phyloP scores from a whole-genome alignment of 1,140 invertebrate species.

The Limonius californicus region DNA sequence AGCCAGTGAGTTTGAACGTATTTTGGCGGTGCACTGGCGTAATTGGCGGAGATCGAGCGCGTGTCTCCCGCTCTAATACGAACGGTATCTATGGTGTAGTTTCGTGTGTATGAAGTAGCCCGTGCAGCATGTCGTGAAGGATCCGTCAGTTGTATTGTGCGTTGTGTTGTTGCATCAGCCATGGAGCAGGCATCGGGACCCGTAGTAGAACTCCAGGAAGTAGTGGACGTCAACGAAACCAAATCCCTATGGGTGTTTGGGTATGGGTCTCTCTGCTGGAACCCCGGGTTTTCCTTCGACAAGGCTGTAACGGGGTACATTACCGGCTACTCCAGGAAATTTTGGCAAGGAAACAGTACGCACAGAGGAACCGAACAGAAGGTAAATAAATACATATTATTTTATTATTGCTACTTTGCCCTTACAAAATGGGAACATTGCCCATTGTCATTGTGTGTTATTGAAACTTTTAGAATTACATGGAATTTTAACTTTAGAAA shows the following conservation, averaged over 20 bases:
- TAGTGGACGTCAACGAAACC: slow-evolving; percentile 32
- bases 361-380: slow-evolving; percentile 75
- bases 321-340: slow-evolving; percentile 70
- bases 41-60: not conserved
- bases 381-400: slow-evolving; percentile 49
- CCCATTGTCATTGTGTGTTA: too few relatives aligned
- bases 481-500: too few relatives aligned
- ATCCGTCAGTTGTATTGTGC: not conserved
- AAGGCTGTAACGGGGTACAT: slow-evolving; percentile 68
- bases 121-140: too few relatives aligned
- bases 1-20: not conserved
- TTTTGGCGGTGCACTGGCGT: not conserved
- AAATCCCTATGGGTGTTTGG: slow-evolving; percentile 73
- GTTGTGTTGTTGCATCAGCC: slow-evolving; percentile 20
- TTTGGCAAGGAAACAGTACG: slow-evolving; percentile 83
- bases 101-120: not conserved
- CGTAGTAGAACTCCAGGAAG: slow-evolving; percentile 20
- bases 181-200: not conserved
- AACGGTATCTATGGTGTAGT: slow-evolving; percentile 1
- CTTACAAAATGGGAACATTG: too few relatives aligned
- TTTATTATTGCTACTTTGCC: too few relatives aligned
- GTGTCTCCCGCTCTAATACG: not conserved
- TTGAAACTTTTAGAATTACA: too few relatives aligned
- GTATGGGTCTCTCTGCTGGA: slow-evolving; percentile 84
- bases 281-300: slow-evolving; percentile 76